A percentile compares a stretch with the other conserved stretches of the same genome.
phyloP scores from a whole-genome alignment of 1,140 invertebrate genomes.

The Matsumurasca onukii region DNA sequence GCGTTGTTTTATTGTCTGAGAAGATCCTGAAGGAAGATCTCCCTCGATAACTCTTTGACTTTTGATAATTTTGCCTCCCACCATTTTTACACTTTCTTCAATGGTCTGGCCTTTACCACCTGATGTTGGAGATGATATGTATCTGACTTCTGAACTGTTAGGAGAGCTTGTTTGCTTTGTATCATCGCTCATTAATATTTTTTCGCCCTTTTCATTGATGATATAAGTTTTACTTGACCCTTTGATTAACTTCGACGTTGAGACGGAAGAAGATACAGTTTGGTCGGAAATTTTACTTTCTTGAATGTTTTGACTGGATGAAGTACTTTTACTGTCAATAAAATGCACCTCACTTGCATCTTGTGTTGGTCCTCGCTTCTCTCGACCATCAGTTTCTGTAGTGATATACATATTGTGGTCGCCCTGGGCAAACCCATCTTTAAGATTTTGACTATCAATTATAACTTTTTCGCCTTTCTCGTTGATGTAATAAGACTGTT shows the following conservation, averaged over 20 bases:
- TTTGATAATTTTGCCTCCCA: conserved; percentile 33
- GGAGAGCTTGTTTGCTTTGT: neutral
- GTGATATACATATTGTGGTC: no score
- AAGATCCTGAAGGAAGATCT: neutral
- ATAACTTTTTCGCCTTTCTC: no score
- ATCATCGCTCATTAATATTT: neutral
- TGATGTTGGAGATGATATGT: neutral
- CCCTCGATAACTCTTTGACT: neutral
- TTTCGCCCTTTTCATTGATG: conserved; percentile 7
- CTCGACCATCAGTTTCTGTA: no score
- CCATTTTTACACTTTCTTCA: conserved; percentile 25
- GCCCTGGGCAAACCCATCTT: no score
- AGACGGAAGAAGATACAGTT: no score
- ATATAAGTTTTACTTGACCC: neutral
- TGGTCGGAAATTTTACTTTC: no score
- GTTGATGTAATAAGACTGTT: no score
- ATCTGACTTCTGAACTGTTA: neutral
- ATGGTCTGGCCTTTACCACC: neutral
- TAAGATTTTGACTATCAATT: neutral
- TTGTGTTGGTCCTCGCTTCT: no score
- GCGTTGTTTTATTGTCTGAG: neutral
- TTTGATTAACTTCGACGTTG: no score
- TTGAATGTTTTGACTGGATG: no score
- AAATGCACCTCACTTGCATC: no score
- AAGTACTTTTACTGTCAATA: no score